Conservation (phyloP, 2,797 vertebrate species). For the Spheniscus humboldti region DNA sequence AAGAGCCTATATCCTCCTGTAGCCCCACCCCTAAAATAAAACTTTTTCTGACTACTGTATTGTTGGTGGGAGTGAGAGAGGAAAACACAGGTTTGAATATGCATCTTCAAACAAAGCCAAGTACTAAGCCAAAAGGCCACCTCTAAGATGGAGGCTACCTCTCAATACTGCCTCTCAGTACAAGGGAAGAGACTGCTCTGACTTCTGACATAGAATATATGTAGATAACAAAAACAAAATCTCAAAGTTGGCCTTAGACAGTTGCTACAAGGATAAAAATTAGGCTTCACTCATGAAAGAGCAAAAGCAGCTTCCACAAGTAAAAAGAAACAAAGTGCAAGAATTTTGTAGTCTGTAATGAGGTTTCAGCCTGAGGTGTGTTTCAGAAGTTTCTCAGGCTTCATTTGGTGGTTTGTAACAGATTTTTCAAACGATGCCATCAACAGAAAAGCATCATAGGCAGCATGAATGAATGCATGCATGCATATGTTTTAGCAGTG, state of each 20-base stretch:
- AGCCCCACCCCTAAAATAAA: slow-evolving; percentile 28
- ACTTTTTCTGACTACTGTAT: slow-evolving; percentile 18
- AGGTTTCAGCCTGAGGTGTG: not conserved
- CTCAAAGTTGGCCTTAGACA: not conserved
- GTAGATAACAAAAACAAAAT: not conserved
- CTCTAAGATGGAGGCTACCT: not conserved
- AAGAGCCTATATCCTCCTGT: slow-evolving; percentile 11
- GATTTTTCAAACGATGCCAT: not conserved
- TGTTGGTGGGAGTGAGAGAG: slow-evolving; percentile 1
- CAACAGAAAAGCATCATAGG: not conserved
- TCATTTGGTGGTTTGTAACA: not conserved
- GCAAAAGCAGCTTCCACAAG: not conserved
- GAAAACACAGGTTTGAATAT: slow-evolving; percentile 41
- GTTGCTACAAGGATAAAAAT: not conserved
- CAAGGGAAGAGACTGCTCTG: not conserved
- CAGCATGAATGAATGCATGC: not conserved
- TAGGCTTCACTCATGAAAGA: not conserved
- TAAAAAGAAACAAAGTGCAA: not conserved
- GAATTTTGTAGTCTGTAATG: not conserved
- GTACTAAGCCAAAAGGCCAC: slow-evolving; percentile 6
- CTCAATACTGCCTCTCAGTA: not conserved
- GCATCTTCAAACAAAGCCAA: slow-evolving; percentile 48
- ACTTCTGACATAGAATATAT: not conserved
- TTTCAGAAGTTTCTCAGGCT: not conserved
- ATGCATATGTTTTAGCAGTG: not conserved